Conservation (phyloP, 1,140 invertebrate species). For the Metopolophium dirhodum region DNA sequence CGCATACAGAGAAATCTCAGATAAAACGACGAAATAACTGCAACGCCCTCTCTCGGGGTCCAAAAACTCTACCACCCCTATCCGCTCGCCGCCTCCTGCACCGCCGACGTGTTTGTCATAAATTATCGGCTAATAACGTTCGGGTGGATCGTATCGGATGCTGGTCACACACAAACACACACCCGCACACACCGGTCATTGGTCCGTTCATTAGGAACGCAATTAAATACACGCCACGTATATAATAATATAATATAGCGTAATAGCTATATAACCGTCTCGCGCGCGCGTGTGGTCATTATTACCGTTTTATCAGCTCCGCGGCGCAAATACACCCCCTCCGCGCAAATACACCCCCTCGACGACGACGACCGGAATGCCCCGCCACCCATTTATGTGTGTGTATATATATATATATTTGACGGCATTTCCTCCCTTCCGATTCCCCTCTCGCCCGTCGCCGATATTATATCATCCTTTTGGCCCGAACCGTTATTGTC, state of each 20-base stretch:
- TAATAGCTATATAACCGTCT: neutral
- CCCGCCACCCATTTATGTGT: neutral
- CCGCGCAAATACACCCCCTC: too few species aligned
- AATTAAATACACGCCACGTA: conserved; percentile 32
- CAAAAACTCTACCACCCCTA: neutral
- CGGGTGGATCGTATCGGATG: conserved; percentile 35
- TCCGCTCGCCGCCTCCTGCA: neutral
- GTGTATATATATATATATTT: neutral
- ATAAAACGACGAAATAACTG: conserved; percentile 30
- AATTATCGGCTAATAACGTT: conserved; percentile 55
- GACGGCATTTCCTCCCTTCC: neutral
- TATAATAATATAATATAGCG: neutral
- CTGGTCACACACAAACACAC: neutral
- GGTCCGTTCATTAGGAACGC: conserved; percentile 33
- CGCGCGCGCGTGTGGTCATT: neutral
- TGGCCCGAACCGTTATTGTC: neutral
- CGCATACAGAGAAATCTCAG: neutral
- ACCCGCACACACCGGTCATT: neutral
- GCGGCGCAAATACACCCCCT: neutral
- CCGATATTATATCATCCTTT: conserved; percentile 1
- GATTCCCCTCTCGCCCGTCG: neutral
- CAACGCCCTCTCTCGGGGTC: neutral
- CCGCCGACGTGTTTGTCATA: neutral
- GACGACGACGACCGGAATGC: neutral
- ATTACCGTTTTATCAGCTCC: conserved; percentile 28